A percentile compares a stretch with the other conserved stretches of the same genome.
Conservation (phyloP, 2,113 vertebrate species). For the Etia nguti region DNA sequence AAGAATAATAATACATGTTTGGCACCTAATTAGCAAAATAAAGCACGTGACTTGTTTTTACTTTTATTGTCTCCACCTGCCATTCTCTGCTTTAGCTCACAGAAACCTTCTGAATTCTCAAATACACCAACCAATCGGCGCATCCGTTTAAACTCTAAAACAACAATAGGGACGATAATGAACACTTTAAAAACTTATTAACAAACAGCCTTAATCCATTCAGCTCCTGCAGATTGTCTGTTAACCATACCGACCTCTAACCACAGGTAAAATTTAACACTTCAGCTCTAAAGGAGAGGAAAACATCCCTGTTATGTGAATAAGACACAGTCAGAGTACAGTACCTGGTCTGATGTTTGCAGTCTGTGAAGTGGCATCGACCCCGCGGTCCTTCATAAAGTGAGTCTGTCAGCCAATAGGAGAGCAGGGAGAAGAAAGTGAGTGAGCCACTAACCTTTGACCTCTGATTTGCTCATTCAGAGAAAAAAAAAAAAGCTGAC, state of each 20-base stretch:
- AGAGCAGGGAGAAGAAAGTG: neutral
- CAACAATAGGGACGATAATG: neutral
- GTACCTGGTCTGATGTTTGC: slow-evolving; percentile 5
- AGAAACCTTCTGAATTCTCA: neutral
- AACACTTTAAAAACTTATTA: neutral
- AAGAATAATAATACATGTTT: neutral
- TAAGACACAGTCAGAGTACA: neutral
- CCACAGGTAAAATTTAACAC: neutral
- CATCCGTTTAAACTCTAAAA: neutral
- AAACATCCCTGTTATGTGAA: neutral
- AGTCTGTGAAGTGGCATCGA: neutral
- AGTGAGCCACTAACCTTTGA: neutral
- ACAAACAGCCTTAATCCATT: neutral
- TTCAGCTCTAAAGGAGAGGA: neutral
- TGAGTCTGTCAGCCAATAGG: neutral
- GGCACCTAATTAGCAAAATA: neutral
- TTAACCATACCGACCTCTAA: neutral
- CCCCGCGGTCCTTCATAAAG: neutral
- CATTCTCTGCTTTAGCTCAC: neutral
- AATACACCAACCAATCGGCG: neutral
- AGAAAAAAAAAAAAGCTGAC: neutral
- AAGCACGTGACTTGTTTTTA: neutral
- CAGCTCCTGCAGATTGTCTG: neutral
- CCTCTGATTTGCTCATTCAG: neutral
- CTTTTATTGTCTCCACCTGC: neutral